Base-by-base conservation (phyloP, 2,113 vertebrate genomes). In the Struthidea cinerea region DNA sequence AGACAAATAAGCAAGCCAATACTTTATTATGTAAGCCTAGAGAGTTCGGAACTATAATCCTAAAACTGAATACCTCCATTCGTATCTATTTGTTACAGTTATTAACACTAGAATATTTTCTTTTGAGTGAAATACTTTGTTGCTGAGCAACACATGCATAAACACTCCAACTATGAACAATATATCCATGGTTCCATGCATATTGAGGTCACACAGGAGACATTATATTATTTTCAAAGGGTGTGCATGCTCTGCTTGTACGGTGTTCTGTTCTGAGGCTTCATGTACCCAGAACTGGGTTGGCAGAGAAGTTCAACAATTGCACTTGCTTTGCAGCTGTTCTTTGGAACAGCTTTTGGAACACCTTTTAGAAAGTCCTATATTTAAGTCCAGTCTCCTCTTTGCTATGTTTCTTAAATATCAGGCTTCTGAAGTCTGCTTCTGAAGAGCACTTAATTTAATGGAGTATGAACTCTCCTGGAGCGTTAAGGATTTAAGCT, bases 401-500 rank as follows among this genome's bases (percentile, higher is more conserved):
- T 75, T 63, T 91, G 24, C 44, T 94, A 56, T 82, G 61, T 70
- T 85, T 94, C 61, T 78, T 89, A 81, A 16, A 39, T 42, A 59
- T 30, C 53, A 28, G 32, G 19, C 46, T 89, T 75, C 57, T 41
- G 74, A 89, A 82, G 49, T 81, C 65, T 78, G 37, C n/a, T 94
- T 92, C 44, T 61, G 35, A 76, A 76, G 61, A 89, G 37, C 74
- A 79, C 44, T 95, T 94, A 84, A 92, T 95, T 89, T 94, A 96
- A 96, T 89, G 84, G 81, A 65, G 46, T 95, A 89, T 87, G 81
- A 91, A 91, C 91, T 89, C 84, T 94, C 23, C 53, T 79, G 61
- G 35, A 94, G 77, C 22, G 1, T 89, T 97, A 89, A 95, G 87
- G 65, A 89, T 95, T 97, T 93, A 89, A 89, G 42, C 53, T 82